Evolutionary conservation across 2,113 vertebrate species (phyloP).

Genomic region (Perca schrenkii): DNA sequence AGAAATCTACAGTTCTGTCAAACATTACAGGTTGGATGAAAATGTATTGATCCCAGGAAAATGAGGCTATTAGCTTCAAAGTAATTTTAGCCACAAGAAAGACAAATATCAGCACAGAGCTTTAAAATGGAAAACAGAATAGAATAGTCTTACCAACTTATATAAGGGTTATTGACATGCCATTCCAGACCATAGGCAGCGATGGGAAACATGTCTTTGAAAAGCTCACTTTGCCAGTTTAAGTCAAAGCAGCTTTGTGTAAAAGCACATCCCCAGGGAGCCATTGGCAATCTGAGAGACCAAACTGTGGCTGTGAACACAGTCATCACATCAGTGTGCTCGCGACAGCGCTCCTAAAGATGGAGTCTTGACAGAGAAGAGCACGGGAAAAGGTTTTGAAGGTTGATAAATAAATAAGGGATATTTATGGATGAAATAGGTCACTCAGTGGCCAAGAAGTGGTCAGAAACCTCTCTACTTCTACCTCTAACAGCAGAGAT

Average conservation of each 20-base stretch:
- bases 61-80: not conserved
- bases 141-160: not conserved
- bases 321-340: slow-evolving; percentile 33
- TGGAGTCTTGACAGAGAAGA: not conserved
- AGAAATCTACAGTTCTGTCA: not conserved
- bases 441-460: not conserved
- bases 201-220: slow-evolving; percentile 12
- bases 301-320: slow-evolving; percentile 24
- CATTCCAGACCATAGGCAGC: not conserved
- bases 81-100: not conserved
- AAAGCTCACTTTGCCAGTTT: slow-evolving; percentile 63
- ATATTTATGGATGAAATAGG: slow-evolving; percentile 15
- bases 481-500: not conserved
- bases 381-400: slow-evolving; percentile 1
- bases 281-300: slow-evolving; percentile 18
- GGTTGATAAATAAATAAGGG: slow-evolving; percentile 35
- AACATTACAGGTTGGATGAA: not conserved
- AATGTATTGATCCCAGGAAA: not conserved
- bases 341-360: slow-evolving; percentile 5
- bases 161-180: slow-evolving; percentile 20
- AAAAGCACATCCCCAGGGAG: slow-evolving; percentile 49
- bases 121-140: not conserved
- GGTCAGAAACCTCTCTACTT: not conserved
- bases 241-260: slow-evolving; percentile 41
- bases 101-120: not conserved